These are phyloP conservation scores for Dinomys branickii DNA, from an alignment of 2,113 vertebrate species.

Conservation along the genomic window DNA sequence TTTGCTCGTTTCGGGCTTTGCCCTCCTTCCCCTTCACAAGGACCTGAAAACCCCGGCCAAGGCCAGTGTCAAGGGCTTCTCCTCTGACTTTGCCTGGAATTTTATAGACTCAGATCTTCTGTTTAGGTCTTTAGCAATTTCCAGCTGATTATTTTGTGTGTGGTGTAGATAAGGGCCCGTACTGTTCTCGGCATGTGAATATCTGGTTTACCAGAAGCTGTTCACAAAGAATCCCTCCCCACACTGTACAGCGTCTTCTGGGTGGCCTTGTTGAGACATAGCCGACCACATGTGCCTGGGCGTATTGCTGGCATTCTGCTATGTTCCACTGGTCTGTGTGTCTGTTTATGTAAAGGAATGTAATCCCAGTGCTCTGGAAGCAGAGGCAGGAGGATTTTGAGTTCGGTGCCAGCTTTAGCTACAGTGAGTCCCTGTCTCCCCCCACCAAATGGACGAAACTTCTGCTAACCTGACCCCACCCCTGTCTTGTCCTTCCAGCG, in stretches of 20 bases:
- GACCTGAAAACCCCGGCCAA: neutral
- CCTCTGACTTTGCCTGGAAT: neutral
- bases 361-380: neutral
- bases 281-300: neutral
- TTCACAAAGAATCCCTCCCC: neutral
- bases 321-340: neutral
- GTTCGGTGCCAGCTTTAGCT: neutral
- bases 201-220: neutral
- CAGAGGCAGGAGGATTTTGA: neutral
- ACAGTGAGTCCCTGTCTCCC: neutral
- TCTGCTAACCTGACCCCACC: neutral
- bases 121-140: neutral
- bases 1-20: neutral
- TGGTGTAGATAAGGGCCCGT: neutral
- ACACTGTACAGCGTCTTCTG: neutral
- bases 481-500: neutral
- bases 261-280: neutral
- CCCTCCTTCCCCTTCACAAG: neutral
- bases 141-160: neutral
- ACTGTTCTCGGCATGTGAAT: neutral
- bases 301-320: neutral
- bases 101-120: neutral
- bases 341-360: neutral
- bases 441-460: neutral
- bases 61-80: neutral